Evolutionary conservation across 2,888 invertebrate genomes (phyloP), one percentile per base, ranked within the genome.

Genomic region (Cyclophora punctaria): DNA sequence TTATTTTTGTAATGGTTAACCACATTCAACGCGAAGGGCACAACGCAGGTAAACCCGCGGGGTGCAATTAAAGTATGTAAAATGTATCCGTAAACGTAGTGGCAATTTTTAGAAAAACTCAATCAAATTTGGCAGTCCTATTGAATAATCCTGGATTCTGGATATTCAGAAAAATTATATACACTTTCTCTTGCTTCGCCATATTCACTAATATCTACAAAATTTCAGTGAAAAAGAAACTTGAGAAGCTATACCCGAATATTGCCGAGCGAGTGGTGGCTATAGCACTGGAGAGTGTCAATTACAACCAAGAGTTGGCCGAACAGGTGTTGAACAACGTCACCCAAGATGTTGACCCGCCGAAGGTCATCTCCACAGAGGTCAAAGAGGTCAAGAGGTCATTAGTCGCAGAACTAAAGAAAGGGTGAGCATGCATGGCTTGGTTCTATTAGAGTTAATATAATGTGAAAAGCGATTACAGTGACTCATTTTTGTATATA

Each of bases 201-300:
- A 46, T 37, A 20, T 3, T 46, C 3, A 3, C 35, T 2, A 50
- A 35, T 20, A 20, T 20, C 20, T 20, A 35, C 34, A n/a, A n/a
- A 41, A 49, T 71, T 71, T 3, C 72, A 96, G 95, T 95, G 75
- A 93, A 93, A 84, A 73, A 76, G 41, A 89, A 91, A 59, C 88
- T 97, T 33, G 92, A 93, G 76, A 90, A 90, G 52, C 92, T 93
- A 69, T 96, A 95, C 76, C 91, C 91, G 48, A 90, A 91, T 46
- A 91, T 96, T 37, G 93, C 95, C 0, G 95, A 95, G 62, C 91
- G 94, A 55, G 93, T 98, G 6, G 92, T 97, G 48, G 84, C 92
- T 2, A 93, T 97, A 76, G 98, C 97, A 0, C 82, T 97, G 57
- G 97, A 98, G 68, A 96, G 96, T 69, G 96, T 96, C 0, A 93